Conservation (phyloP, 2,888 invertebrate species). For the Drosophila antonietae region DNA sequence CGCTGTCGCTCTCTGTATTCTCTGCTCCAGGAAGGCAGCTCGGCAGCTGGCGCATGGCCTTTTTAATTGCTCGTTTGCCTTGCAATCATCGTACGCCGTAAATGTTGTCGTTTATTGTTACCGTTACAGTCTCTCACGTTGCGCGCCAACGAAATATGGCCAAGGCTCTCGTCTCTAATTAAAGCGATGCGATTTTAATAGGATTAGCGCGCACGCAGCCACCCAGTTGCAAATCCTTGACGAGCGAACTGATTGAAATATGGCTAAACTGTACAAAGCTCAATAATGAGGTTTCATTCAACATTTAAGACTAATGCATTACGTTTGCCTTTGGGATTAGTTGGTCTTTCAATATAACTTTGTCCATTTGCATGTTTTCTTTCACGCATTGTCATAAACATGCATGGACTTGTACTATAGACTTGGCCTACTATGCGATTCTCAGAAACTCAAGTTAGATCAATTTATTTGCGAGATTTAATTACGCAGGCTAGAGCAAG, state of each 20-base stretch:
- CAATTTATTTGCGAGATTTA: not conserved
- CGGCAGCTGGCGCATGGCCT: constrained; percentile 66
- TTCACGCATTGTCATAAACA: not conserved
- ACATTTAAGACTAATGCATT: not conserved
- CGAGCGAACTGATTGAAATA: constrained; percentile 22
- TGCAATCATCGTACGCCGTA: constrained; percentile 74
- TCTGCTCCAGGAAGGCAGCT: constrained; percentile 10
- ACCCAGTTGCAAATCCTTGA: constrained; percentile 22
- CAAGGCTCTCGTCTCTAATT: constrained; percentile 60
- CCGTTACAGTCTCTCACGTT: constrained; percentile 49
- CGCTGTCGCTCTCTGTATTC: not conserved
- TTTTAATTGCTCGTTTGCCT: constrained; percentile 78
- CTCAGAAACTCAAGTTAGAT: not conserved
- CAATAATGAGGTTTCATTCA: constrained; percentile 5
- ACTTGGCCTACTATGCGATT: not conserved
- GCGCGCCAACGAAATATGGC: constrained; percentile 57
- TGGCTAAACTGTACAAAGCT: not conserved
- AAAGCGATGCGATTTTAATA: constrained; percentile 72
- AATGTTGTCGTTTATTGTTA: constrained; percentile 75
- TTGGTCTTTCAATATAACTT: not conserved
- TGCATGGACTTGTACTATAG: not conserved
- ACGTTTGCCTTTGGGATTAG: not conserved
- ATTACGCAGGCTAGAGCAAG: not conserved
- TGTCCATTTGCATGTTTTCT: not conserved
- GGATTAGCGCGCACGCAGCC: constrained; percentile 42